Base-by-base conservation (phyloP, 2,113 vertebrate genomes). In the Sebastes fasciatus region DNA sequence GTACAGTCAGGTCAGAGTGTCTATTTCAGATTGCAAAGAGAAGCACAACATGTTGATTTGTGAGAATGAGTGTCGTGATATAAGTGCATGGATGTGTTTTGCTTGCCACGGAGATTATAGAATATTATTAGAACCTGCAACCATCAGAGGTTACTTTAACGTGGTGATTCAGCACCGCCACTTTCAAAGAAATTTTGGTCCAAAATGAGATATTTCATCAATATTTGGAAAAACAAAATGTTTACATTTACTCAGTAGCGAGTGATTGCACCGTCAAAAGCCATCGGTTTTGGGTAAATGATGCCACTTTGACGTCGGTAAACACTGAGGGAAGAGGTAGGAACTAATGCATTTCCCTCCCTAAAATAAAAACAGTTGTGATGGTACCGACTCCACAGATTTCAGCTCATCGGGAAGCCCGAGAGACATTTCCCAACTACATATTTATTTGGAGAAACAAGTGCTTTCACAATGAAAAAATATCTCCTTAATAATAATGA, bases 201-300 rank as follows among this genome's bases (percentile, higher is more conserved):
- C 52, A 67, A 69, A 82, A n/a, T 62, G 21, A 84, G 74, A 70
- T 12, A 54, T 60, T 58, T 73, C 57, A 77, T 85, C 74, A 79
- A 88, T 62, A 77, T 67, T 67, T 77, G 26, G 76, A 49, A n/a
- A 43, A 60, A 23, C 43, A n/a, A 54, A 62, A 23, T 11, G 0
- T 51, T 49, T 0, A 61, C 61, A 19, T 42, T 13, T 34, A 63
- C 49, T 70, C 17, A 17, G 12, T 9, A 55, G 9, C 10, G 6
- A 54, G 34, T 10, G 65, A 66, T n/a, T 40, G 43, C 69, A 14
- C 34, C 10, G 10, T 21, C 42, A 42, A 42, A 71, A 81, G 69
- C 16, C 34, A 8, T 62, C 51, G 1, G 4, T 78, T 68, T 8
- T 58, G 43, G 60, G 57, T 69, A 75, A 86, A 71, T 76, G 48